These are phyloP conservation scores for Yponomeuta evonymella DNA, from an alignment of 2,888 invertebrate species.

Conservation along the genomic window DNA sequence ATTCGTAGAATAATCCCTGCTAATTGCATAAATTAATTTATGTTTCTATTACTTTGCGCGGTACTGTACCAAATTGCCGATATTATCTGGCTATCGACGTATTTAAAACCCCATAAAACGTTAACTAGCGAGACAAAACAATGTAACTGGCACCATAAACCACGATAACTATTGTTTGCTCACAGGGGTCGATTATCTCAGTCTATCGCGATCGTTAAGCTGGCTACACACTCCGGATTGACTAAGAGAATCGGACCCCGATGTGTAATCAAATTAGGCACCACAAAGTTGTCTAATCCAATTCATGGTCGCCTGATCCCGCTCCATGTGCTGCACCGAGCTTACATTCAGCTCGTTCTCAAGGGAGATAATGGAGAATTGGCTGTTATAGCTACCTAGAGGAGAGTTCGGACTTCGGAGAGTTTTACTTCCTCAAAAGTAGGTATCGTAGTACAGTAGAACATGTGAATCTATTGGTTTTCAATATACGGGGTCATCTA, in stretches of 20 bases:
- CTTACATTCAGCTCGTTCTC: too few species aligned
- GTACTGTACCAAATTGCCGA: not conserved
- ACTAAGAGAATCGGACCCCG: constrained; percentile 16
- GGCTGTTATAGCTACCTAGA: too few species aligned
- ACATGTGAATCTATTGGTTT: constrained; percentile 50
- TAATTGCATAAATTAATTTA: not conserved
- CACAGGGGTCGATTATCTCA: not conserved
- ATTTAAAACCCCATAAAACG: constrained; percentile 26
- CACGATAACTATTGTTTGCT: not conserved
- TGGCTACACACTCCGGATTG: not conserved
- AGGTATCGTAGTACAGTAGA: too few species aligned
- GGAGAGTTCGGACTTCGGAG: too few species aligned
- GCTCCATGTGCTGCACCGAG: constrained; percentile 28
- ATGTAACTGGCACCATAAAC: not conserved
- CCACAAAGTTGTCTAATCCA: constrained; percentile 40
- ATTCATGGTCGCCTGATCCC: constrained; percentile 57
- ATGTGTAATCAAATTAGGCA: constrained; percentile 41
- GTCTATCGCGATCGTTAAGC: not conserved
- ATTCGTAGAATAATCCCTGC: not conserved
- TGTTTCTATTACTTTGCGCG: constrained; percentile 8
- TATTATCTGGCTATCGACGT: constrained; percentile 20
- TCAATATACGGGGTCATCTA: constrained; percentile 70
- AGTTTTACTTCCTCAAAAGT: too few species aligned
- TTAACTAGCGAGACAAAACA: constrained; percentile 28
- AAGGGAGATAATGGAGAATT: too few species aligned